These are phyloP conservation scores for Hemibagrus guttatus DNA, from an alignment of 2,797 vertebrate species.

Conservation along the genomic window DNA sequence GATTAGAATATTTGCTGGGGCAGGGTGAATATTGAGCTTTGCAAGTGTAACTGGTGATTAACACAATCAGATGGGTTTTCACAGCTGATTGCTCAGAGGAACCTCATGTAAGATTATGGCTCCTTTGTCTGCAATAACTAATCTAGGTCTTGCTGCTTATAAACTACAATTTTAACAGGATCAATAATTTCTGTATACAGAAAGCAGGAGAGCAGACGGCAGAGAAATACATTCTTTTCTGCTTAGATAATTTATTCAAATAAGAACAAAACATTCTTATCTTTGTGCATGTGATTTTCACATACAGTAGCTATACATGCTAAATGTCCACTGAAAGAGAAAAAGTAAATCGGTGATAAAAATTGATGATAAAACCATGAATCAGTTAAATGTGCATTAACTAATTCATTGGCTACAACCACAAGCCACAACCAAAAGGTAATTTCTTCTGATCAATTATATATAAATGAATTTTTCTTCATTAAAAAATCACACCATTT, in stretches of 20 bases:
- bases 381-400: background rate
- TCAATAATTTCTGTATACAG: slow-evolving; percentile 41
- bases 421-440: background rate
- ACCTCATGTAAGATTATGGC: slow-evolving; percentile 45
- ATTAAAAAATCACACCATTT: background rate
- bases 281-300: background rate
- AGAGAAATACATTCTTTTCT: background rate
- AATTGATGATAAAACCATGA: background rate
- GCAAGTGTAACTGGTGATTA: slow-evolving; percentile 3
- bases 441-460: background rate
- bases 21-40: slow-evolving; percentile 3
- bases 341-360: background rate
- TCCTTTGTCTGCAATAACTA: slow-evolving; percentile 43
- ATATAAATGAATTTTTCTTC: background rate
- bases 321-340: background rate
- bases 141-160: slow-evolving; percentile 44
- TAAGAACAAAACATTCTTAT: background rate
- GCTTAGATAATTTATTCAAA: background rate
- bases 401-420: background rate
- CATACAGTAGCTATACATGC: background rate
- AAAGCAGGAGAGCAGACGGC: slow-evolving; percentile 32
- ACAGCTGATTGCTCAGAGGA: slow-evolving; percentile 36
- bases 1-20: background rate
- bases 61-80: slow-evolving; percentile 44
- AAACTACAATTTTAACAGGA: slow-evolving; percentile 55